Evolutionary conservation across 2,888 invertebrate genomes (phyloP).

Genomic region (Mycogona germanica): DNA sequence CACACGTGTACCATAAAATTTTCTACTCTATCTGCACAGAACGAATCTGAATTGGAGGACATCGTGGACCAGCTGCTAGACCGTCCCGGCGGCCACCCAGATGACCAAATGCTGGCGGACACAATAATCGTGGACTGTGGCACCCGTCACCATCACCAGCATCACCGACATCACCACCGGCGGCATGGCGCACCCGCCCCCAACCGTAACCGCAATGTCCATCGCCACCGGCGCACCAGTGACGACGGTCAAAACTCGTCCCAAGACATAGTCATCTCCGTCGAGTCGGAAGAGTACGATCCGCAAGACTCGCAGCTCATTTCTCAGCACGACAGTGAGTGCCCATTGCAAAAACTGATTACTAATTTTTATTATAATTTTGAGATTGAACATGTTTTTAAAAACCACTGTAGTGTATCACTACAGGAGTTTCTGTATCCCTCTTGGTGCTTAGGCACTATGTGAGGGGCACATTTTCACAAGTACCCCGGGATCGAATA

Average conservation of each 20-base stretch:
- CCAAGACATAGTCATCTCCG: constrained; percentile 23
- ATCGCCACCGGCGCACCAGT: constrained; percentile 17
- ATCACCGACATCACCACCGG: constrained; percentile 1
- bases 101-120: constrained; percentile 34
- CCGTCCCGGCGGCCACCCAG: constrained; percentile 29
- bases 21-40: constrained; percentile 17
- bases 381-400: too few relatives aligned
- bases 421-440: too few relatives aligned
- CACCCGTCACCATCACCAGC: constrained; percentile 1
- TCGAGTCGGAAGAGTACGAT: constrained; percentile 31
- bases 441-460: too few relatives aligned
- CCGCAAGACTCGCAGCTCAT: constrained; percentile 37
- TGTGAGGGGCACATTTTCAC: too few relatives aligned
- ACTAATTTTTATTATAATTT: not conserved
- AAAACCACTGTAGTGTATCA: too few relatives aligned
- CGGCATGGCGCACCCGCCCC: not conserved
- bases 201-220: not conserved
- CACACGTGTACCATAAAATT: too few relatives aligned
- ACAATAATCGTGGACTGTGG: constrained; percentile 33
- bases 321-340: constrained; percentile 29
- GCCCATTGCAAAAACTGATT: constrained; percentile 1
- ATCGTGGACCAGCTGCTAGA: constrained; percentile 55
- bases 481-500: too few relatives aligned
- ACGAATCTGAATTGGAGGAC: constrained; percentile 47
- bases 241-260: constrained; percentile 14